phyloP scores from a whole-genome alignment of 2,113 vertebrate genomes.

The Engystomops pustulosus region DNA sequence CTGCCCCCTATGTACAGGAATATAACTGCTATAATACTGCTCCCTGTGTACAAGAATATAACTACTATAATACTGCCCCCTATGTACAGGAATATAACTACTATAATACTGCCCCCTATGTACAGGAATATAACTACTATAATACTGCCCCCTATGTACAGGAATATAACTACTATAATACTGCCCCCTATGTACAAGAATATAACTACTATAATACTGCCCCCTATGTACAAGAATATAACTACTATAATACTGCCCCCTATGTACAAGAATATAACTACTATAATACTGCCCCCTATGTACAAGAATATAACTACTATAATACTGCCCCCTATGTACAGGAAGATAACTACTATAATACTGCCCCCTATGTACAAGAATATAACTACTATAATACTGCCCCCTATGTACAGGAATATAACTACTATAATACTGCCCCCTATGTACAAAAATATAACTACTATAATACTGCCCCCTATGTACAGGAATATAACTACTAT shows the following conservation, averaged over 20 bases:
- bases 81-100: constrained; percentile 13
- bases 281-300: background rate
- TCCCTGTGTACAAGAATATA: background rate
- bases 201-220: constrained; percentile 10
- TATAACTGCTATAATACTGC: background rate
- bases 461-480: background rate
- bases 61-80: constrained; percentile 2
- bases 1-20: background rate
- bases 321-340: background rate
- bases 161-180: background rate
- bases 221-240: background rate
- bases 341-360: background rate
- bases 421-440: background rate
- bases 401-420: background rate
- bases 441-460: background rate
- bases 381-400: constrained; percentile 3
- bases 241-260: background rate
- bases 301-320: background rate
- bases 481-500: background rate
- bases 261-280: background rate
- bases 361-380: background rate
- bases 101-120: background rate
- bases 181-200: background rate
- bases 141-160: no score
- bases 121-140: no score